Conservation (phyloP, 2,797 vertebrate genomes). For the Rachycentron canadum region DNA sequence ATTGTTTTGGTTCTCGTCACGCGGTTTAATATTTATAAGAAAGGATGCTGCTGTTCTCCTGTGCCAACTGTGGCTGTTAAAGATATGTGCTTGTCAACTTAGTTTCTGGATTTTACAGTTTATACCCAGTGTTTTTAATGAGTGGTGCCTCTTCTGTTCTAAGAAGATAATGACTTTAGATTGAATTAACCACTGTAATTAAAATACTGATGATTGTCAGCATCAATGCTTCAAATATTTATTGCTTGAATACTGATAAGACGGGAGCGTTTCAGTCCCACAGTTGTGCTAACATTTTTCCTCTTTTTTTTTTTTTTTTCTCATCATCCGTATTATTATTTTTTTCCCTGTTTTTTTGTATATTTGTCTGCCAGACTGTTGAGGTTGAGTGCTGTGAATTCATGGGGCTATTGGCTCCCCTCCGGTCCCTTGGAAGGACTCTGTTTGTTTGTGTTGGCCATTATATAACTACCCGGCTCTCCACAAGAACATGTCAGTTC, state of each 20-base stretch:
- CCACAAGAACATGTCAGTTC: slow-evolving; percentile 57
- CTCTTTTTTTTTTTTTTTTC: slow-evolving; percentile 27
- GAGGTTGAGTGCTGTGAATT: slow-evolving; percentile 64
- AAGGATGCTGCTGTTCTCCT: not conserved
- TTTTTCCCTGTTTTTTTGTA: slow-evolving; percentile 32
- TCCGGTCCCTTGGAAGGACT: slow-evolving; percentile 65
- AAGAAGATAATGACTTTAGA: not conserved
- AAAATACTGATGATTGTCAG: not conserved
- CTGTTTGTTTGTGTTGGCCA: slow-evolving; percentile 78
- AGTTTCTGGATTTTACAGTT: not conserved
- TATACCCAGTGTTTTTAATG: not conserved
- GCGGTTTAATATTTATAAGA: not conserved
- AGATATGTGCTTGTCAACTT: not conserved
- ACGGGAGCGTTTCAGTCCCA: not conserved
- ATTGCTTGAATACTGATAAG: not conserved
- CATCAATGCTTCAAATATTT: not conserved
- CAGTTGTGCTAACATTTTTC: slow-evolving; percentile 6
- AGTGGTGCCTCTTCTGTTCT: not conserved
- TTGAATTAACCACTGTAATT: not conserved
- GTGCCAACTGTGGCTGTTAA: not conserved
- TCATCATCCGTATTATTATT: slow-evolving; percentile 19
- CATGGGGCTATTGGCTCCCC: slow-evolving; percentile 63
- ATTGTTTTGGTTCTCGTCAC: not conserved
- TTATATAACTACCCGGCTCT: slow-evolving; percentile 72
- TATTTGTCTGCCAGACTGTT: slow-evolving; percentile 59